A percentile compares a stretch with the other conserved stretches of the same genome.
Evolutionary conservation across 2,888 invertebrate genomes (phyloP).

Genomic region (Cactoblastis cactorum): DNA sequence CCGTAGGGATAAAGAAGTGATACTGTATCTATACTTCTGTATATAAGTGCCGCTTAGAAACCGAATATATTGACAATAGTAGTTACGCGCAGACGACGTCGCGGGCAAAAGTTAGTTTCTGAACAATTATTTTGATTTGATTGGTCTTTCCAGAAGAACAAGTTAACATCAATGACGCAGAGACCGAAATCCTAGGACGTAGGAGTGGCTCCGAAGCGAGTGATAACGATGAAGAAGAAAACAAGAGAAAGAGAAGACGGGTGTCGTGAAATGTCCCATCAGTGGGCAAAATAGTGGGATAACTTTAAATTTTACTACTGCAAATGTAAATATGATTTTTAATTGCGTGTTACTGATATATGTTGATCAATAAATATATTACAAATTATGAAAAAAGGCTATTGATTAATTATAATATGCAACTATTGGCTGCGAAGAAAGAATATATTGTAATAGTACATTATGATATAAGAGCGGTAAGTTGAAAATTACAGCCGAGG

Average conservation of each 20-base stretch:
- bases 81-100: too few species aligned
- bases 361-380: not conserved
- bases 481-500: too few species aligned
- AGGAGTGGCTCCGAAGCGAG: constrained; percentile 27
- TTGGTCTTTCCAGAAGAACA: constrained; percentile 27
- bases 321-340: not conserved
- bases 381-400: too few species aligned
- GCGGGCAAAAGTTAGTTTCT: too few species aligned
- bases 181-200: constrained; percentile 31
- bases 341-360: not conserved
- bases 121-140: not conserved
- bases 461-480: too few species aligned
- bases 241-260: constrained; percentile 36
- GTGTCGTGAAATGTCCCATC: constrained; percentile 28
- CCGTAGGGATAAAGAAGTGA: too few species aligned
- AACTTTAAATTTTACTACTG: not conserved
- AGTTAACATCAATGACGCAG: constrained; percentile 37
- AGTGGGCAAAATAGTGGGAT: not conserved
- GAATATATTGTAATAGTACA: too few species aligned
- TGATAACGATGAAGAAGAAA: constrained; percentile 31
- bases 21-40: too few species aligned
- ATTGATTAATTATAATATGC: too few species aligned
- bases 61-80: too few species aligned
- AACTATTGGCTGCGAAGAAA: too few species aligned
- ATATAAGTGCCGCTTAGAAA: too few species aligned